These are phyloP conservation scores for Engraulis encrasicolus DNA, from an alignment of 2,113 vertebrate genomes.

Conservation along the genomic window DNA sequence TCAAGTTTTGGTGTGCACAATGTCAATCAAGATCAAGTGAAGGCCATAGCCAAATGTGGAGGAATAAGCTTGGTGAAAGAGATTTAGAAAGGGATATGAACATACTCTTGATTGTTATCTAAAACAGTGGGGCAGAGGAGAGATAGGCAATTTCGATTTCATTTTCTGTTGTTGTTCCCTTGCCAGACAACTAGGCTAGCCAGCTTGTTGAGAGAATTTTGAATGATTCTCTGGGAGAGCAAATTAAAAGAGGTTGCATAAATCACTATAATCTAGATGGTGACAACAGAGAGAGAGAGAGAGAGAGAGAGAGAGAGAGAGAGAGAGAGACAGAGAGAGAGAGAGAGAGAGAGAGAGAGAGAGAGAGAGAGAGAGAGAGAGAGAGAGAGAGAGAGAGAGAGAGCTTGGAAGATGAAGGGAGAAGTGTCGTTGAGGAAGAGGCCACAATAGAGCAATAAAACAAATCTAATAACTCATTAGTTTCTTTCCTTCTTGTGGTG, in stretches of 20 bases:
- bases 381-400: slow-evolving; percentile 34
- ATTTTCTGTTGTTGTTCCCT: not conserved
- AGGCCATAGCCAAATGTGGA: not conserved
- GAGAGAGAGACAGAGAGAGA: not conserved
- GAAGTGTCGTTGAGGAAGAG: not conserved
- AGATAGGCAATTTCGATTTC: not conserved
- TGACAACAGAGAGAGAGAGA: not conserved
- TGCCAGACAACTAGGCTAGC: not conserved
- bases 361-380: slow-evolving; percentile 30
- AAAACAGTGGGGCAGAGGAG: not conserved
- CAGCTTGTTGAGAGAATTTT: not conserved
- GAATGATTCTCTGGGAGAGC: not conserved
- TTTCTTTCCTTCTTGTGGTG: slow-evolving; percentile 39
- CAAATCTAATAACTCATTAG: slow-evolving; percentile 61
- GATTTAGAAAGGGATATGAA: not conserved
- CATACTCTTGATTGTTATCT: not conserved
- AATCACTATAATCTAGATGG: slow-evolving; percentile 38
- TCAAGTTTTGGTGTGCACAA: not conserved
- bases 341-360: slow-evolving; percentile 10
- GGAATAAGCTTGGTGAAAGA: not conserved
- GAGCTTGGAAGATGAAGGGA: slow-evolving; percentile 28
- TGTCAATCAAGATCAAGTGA: not conserved
- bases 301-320: not conserved
- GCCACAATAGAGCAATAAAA: slow-evolving; percentile 49
- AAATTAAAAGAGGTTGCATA: slow-evolving; percentile 39